Base-by-base conservation (phyloP, 2,888 invertebrate genomes). In the Sylvicola fuscatus region DNA sequence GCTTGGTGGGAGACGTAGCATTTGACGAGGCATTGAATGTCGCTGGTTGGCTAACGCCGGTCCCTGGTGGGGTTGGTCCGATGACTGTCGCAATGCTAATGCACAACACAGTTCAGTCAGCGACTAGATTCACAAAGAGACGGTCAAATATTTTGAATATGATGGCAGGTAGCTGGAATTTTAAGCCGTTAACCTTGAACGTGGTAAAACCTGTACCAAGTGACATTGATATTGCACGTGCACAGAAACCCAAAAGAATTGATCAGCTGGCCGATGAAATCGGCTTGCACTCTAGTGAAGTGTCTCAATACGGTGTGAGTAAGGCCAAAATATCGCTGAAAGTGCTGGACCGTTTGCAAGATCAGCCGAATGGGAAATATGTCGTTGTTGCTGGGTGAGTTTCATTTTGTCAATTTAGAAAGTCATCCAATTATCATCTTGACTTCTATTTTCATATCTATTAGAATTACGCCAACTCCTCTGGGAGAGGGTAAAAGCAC, bases 401-500 rank as follows among this genome's bases (percentile, higher is more conserved):
- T 34, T 39, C n/a, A 29, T 33, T 15, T 21, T 27, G 32, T 34
- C 21, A 21, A 27, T 16, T 15, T 13, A 7, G 29, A 27, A 27
- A 27, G 11, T 27, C 27, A 27, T 27, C 7, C 7, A 11, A 10
- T 27, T 27, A 27, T 27, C 7, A 10, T 27, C 27, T 27, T 10
- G 11, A 10, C 8, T 7, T 10, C 11, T 11, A 27, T 10, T 10
- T 27, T 27, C 27, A 27, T 27, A 27, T 10, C 11, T 27, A 10
- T 27, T 35, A 86, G 90, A 12, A 95, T 98, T 35, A 98, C 95
- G 0, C 97, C 98, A 0, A 98, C 98, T 0, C 93, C 97, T 0
- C 65, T 98, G n/a, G 98, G 98, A 2, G 97, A 98, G 63, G 97
- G 97, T 21, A 98, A 98, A 64, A 93, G 90, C 48, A 98, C 98